phyloP scores from a whole-genome alignment of 2,888 invertebrate genomes.

The Argyresthia albistria region DNA sequence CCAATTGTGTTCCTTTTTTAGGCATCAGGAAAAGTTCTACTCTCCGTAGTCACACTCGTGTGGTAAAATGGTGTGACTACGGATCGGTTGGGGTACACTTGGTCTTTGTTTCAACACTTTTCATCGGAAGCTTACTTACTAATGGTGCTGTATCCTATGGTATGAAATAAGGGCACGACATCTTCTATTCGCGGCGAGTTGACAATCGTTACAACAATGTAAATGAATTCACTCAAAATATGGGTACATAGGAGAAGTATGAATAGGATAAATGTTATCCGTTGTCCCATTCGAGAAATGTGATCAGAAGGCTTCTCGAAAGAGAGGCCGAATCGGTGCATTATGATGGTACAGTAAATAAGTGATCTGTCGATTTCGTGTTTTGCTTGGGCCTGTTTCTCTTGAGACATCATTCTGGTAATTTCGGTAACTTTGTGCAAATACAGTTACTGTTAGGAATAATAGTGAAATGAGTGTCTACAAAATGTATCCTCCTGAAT shows the following conservation, averaged over 20 bases:
- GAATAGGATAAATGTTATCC: conserved; percentile 37
- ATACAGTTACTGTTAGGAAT: too few species aligned
- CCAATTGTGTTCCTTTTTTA: too few species aligned
- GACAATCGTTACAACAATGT: conserved; percentile 47
- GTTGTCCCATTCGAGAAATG: conserved; percentile 19
- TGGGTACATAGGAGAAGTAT: conserved; percentile 40
- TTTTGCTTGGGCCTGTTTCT: conserved; percentile 22
- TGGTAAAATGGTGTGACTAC: too few species aligned
- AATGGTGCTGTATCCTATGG: conserved; percentile 56
- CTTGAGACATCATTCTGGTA: too few species aligned
- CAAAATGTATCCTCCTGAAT: too few species aligned
- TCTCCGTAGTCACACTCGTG: too few species aligned
- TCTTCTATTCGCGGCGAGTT: conserved; percentile 57
- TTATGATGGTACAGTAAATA: conserved; percentile 38
- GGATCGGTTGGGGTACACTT: too few species aligned
- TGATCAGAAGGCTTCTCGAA: conserved; percentile 29
- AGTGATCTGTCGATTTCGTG: conserved; percentile 46
- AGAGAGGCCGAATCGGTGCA: conserved; percentile 47
- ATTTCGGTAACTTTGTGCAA: too few species aligned
- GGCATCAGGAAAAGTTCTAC: too few species aligned
- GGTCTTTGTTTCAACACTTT: too few species aligned
- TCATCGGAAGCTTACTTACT: conserved; percentile 49
- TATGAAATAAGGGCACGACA: conserved; percentile 59
- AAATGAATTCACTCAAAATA: conserved; percentile 52
- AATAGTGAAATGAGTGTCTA: too few species aligned